Evolutionary conservation across 2,113 vertebrate species (phyloP).

Genomic region (Laticauda colubrina): DNA sequence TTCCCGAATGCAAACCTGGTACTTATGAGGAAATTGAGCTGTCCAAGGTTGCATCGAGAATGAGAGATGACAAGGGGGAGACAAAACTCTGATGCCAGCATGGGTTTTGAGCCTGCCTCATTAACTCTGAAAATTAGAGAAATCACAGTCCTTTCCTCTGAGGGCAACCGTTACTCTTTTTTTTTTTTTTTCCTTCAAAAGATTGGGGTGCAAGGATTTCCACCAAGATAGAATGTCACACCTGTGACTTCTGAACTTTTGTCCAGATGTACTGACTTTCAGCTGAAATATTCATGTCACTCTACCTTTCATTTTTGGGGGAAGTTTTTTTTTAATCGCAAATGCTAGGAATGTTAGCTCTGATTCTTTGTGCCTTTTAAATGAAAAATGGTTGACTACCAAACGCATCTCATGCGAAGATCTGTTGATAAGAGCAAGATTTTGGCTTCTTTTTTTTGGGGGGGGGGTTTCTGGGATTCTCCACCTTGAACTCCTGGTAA

Average conservation of each 20-base stretch:
- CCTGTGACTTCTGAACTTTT: background rate
- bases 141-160: background rate
- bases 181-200: background rate
- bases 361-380: background rate
- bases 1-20: background rate
- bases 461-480: accelerated
- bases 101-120: background rate
- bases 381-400: background rate
- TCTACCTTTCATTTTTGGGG: background rate
- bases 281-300: background rate
- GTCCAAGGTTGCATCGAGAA: background rate
- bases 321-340: background rate
- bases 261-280: background rate
- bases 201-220: background rate
- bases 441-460: accelerated
- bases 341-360: background rate
- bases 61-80: background rate
- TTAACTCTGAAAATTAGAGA: background rate
- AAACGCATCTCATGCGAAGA: background rate
- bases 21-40: conserved; percentile 1
- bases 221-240: background rate
- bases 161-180: background rate
- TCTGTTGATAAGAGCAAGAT: background rate
- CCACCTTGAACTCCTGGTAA: background rate
- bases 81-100: background rate